Conservation (phyloP, 2,888 invertebrate species). For the Latrodectus elegans region DNA sequence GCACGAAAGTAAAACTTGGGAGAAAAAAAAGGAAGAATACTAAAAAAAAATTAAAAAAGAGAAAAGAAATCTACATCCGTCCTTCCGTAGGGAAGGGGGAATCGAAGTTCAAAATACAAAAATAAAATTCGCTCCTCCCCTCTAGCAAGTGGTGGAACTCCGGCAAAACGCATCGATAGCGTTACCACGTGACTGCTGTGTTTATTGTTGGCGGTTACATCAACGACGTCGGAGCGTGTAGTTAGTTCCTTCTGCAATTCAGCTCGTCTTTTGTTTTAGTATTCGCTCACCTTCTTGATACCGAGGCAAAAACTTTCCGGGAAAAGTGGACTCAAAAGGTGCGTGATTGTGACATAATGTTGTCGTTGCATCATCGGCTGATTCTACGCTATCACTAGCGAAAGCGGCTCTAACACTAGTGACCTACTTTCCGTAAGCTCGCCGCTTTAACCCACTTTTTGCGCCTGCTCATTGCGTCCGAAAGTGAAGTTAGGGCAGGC, state of each 20-base stretch:
- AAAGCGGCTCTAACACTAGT: conserved; percentile 41
- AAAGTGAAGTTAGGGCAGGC: conserved; percentile 56
- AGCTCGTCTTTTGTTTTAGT: not conserved
- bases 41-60: conserved; percentile 24
- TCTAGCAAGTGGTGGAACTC: conserved; percentile 40
- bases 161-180: conserved; percentile 23
- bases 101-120: not conserved
- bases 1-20: conserved; percentile 41
- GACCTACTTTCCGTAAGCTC: conserved; percentile 65
- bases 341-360: conserved; percentile 35
- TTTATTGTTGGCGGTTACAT: conserved; percentile 55
- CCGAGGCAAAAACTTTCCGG: too few relatives aligned
- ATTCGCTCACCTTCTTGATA: not conserved
- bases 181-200: conserved; percentile 44
- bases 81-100: not conserved
- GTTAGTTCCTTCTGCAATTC: not conserved
- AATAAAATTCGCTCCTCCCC: conserved; percentile 34
- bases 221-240: conserved; percentile 11
- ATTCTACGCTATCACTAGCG: conserved; percentile 15
- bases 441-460: conserved; percentile 66
- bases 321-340: not conserved
- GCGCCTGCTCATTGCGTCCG: conserved; percentile 55
- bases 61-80: conserved; percentile 9
- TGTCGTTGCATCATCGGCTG: conserved; percentile 9
- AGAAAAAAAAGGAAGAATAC: conserved; percentile 16